Conservation (phyloP, 1,140 invertebrate genomes). For the Melanaphis sacchari region DNA sequence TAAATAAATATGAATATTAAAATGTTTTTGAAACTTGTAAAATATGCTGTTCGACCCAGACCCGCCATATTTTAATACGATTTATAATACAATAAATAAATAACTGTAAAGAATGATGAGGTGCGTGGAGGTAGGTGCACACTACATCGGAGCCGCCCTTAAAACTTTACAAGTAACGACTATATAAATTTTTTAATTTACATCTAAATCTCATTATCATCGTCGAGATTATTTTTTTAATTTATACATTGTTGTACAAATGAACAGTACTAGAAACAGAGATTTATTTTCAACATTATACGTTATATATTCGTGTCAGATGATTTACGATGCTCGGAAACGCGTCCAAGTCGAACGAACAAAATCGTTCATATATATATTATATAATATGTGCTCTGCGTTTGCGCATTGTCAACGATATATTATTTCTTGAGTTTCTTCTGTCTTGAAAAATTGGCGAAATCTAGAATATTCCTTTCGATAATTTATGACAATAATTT, state of each 20-base stretch:
- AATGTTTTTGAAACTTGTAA: background rate
- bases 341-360: background rate
- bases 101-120: background rate
- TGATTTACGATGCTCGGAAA: background rate
- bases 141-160: background rate
- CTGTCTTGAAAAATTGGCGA: background rate
- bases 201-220: background rate
- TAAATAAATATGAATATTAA: background rate
- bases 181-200: conserved; percentile 9
- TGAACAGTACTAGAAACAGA: background rate
- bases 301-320: background rate
- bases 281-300: conserved; percentile 2
- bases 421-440: background rate
- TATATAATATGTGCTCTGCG: background rate
- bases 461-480: background rate
- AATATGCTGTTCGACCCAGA: background rate
- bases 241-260: conserved; percentile 11
- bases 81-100: background rate
- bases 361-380: background rate
- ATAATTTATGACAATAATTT: background rate
- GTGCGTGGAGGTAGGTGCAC: background rate
- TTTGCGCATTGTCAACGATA: background rate
- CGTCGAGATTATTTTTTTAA: background rate
- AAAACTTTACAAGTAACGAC: background rate
- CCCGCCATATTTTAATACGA: background rate